phyloP scores from a whole-genome alignment of 2,888 invertebrate species.

The Meteorus colon region DNA sequence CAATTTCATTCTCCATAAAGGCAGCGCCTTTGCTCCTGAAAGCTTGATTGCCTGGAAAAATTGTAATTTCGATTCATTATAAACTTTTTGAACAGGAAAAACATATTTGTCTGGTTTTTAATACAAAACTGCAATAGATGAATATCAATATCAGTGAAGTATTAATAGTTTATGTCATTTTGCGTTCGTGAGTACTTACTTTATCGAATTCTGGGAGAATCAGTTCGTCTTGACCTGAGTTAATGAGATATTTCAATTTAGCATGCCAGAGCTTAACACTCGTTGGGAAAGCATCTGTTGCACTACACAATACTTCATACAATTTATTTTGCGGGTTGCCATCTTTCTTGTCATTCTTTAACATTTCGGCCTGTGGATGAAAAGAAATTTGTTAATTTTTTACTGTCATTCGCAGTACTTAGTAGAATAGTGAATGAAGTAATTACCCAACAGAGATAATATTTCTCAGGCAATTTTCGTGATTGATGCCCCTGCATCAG shows the following conservation, averaged over 20 bases:
- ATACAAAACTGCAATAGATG: no score
- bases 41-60: conserved; percentile 63
- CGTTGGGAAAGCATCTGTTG: conserved; percentile 72
- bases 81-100: no score
- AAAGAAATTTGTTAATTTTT: neutral
- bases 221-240: conserved; percentile 69
- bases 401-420: neutral
- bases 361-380: conserved; percentile 62
- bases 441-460: conserved; percentile 74
- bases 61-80: no score
- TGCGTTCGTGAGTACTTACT: conserved; percentile 54
- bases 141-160: no score
- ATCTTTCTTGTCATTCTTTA: conserved; percentile 58
- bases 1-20: conserved; percentile 74
- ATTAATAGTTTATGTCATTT: no score
- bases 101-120: no score
- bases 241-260: conserved; percentile 73
- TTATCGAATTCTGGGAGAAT: conserved; percentile 72
- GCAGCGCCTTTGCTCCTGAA: conserved; percentile 71
- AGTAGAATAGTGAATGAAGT: neutral
- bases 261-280: conserved; percentile 76
- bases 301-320: conserved; percentile 69
- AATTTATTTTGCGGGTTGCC: conserved; percentile 61
- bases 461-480: conserved; percentile 73
- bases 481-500: conserved; percentile 75